Evolutionary conservation across 2,797 vertebrate genomes (phyloP).

Genomic region (Xenentodon cancila): DNA sequence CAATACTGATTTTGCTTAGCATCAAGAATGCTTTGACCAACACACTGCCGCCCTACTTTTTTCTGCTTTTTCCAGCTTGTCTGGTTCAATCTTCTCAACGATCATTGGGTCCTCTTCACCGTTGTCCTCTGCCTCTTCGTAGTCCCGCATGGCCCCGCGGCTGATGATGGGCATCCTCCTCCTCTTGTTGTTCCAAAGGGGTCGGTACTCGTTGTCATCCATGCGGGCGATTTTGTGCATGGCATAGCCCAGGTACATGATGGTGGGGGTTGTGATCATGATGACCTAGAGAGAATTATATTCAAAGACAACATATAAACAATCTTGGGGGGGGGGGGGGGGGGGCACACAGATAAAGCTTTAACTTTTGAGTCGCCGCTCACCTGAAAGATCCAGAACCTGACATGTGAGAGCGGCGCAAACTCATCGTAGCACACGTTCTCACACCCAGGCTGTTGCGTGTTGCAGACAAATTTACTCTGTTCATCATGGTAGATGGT

Average conservation of each 20-base stretch:
- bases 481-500: constrained; percentile 94
- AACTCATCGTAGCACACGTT: constrained; percentile 92
- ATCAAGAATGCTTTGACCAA: too few relatives aligned
- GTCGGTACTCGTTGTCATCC: constrained; percentile 68
- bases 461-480: constrained; percentile 92
- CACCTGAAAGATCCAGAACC: constrained; percentile 93
- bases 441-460: constrained; percentile 90
- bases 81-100: constrained; percentile 84
- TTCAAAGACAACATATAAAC: too few relatives aligned
- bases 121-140: constrained; percentile 88
- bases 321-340: too few relatives aligned
- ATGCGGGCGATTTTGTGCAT: constrained; percentile 88
- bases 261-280: constrained; percentile 87
- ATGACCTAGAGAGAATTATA: constrained; percentile 81
- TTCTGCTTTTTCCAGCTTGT: constrained; percentile 73
- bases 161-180: constrained; percentile 79
- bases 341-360: too few relatives aligned
- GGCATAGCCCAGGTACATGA: constrained; percentile 92
- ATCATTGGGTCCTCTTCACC: constrained; percentile 92
- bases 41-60: constrained; percentile 38
- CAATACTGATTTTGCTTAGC: too few relatives aligned
- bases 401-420: constrained; percentile 89
- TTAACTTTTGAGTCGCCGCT: not conserved
- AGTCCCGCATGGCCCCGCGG: constrained; percentile 81
- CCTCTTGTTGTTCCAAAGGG: constrained; percentile 14